Evolutionary conservation across 2,113 vertebrate species (phyloP).

Genomic region (Stigmatopora argus): DNA sequence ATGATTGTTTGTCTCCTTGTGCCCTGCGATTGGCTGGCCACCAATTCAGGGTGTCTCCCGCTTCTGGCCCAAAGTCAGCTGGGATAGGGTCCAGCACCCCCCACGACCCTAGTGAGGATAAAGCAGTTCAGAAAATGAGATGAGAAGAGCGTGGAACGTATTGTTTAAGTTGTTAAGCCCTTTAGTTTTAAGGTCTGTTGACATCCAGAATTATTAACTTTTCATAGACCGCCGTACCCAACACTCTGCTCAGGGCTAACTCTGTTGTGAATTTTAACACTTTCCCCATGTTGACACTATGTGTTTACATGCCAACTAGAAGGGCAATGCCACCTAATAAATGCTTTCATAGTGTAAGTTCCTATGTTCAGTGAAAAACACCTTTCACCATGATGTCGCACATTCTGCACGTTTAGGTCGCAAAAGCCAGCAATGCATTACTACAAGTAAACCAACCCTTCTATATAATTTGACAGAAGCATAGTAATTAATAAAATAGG

Average conservation of each 20-base stretch:
- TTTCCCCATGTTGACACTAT: neutral
- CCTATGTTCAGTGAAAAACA: neutral
- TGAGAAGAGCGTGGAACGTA: no score
- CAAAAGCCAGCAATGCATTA: neutral
- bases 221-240: neutral
- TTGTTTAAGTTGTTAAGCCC: no score
- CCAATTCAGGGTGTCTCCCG: no score
- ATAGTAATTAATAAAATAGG: neutral
- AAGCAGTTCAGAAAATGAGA: no score
- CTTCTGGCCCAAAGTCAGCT: no score
- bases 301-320: neutral
- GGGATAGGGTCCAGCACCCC: no score
- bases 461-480: neutral
- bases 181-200: neutral
- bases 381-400: neutral
- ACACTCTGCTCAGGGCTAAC: neutral
- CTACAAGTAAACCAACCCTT: neutral
- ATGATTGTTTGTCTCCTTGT: no score
- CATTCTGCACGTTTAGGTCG: neutral
- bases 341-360: neutral
- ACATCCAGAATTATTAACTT: neutral
- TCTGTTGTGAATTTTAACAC: neutral
- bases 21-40: no score
- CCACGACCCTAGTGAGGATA: no score
- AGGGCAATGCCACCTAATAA: neutral